A percentile compares a stretch with the other conserved stretches of the same genome.
Conservation (phyloP, 2,797 vertebrate genomes). For the Gadopsis marmoratus region DNA sequence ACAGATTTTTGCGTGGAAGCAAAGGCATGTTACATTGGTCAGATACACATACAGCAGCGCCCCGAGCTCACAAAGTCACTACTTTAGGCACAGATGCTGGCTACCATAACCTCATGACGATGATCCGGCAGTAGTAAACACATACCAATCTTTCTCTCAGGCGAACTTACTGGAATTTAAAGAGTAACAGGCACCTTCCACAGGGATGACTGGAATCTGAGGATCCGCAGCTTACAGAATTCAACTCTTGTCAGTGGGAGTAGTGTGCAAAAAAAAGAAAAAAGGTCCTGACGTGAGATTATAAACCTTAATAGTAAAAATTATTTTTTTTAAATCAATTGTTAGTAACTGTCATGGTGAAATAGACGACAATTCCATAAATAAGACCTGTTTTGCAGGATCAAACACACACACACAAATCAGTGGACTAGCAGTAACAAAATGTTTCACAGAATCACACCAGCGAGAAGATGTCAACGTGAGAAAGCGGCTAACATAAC, state of each 20-base stretch:
- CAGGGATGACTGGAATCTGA: slow-evolving; percentile 8
- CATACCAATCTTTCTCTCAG: slow-evolving; percentile 40
- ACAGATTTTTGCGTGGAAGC: slow-evolving; percentile 71
- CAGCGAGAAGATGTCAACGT: neutral
- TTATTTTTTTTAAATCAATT: neutral
- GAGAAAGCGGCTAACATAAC: neutral
- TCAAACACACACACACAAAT: neutral
- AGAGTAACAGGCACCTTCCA: slow-evolving; percentile 31
- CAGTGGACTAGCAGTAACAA: neutral
- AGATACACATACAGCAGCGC: slow-evolving; percentile 50
- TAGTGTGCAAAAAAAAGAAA: neutral
- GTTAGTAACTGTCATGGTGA: neutral
- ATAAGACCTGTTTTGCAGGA: no score
- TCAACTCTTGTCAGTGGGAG: neutral
- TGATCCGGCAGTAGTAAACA: slow-evolving; percentile 60
- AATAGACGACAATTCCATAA: neutral
- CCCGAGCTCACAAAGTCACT: slow-evolving; percentile 47
- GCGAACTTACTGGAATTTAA: slow-evolving; percentile 37
- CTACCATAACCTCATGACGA: slow-evolving; percentile 51
- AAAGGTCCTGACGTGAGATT: neutral
- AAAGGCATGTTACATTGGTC: slow-evolving; percentile 71
- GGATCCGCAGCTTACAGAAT: neutral
- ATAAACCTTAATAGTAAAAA: neutral
- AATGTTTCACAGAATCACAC: neutral
- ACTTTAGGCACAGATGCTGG: slow-evolving; percentile 42